These are phyloP conservation scores for Aleiodes alternator DNA, from an alignment of 2,888 invertebrate species.

Conservation along the genomic window DNA sequence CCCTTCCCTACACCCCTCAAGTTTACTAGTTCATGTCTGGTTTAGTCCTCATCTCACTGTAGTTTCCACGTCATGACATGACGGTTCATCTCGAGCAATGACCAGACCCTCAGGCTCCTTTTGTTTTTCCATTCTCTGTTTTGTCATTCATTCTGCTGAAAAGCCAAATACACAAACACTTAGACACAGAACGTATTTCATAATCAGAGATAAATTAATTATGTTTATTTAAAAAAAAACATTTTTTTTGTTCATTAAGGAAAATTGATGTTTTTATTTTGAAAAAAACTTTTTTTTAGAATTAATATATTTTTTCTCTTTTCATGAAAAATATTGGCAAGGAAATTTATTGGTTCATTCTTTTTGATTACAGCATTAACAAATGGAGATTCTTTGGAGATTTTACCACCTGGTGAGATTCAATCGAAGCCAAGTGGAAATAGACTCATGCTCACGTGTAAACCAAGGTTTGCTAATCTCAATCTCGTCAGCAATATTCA, in stretches of 20 bases:
- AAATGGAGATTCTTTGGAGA: conserved; percentile 78
- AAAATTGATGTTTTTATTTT: too few relatives aligned
- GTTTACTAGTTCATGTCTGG: conserved; percentile 29
- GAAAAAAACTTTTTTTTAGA: too few relatives aligned
- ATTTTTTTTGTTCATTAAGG: not conserved
- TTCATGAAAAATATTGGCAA: too few relatives aligned
- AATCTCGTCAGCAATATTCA: conserved; percentile 84
- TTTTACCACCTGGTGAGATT: conserved; percentile 82
- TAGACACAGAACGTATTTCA: conserved; percentile 46
- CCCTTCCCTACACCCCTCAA: conserved; percentile 3
- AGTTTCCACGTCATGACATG: conserved; percentile 44
- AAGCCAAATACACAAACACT: conserved; percentile 49
- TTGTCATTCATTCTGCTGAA: conserved; percentile 64
- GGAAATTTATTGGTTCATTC: not conserved
- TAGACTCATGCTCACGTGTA: conserved; percentile 86
- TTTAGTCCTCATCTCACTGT: conserved; percentile 30
- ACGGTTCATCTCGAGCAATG: conserved; percentile 55
- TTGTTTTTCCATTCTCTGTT: conserved; percentile 71
- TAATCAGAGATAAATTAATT: conserved; percentile 8
- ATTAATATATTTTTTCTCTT: not conserved
- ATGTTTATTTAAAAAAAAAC: not conserved
- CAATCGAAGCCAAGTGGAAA: conserved; percentile 86
- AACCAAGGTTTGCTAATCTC: conserved; percentile 83
- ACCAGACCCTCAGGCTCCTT: conserved; percentile 64
- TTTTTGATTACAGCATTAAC: conserved; percentile 63